Evolutionary conservation across 2,797 vertebrate genomes (phyloP).

Genomic region (Salmo trutta): DNA sequence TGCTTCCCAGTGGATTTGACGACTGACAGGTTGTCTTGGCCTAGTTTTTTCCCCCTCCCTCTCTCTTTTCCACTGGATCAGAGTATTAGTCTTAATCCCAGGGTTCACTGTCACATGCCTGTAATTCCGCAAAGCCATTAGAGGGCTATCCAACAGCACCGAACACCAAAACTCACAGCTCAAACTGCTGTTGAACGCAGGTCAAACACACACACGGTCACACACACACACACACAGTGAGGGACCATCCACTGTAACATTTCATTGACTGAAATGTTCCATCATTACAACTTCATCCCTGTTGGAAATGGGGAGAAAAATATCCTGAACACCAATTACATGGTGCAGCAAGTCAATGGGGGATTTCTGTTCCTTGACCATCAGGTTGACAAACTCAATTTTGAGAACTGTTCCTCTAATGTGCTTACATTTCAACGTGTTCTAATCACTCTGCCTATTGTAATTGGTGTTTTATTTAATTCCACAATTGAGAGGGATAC

Average conservation of each 20-base stretch:
- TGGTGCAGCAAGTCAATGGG: background rate
- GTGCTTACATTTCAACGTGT: constrained; percentile 58
- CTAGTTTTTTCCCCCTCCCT: constrained; percentile 6
- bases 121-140: constrained; percentile 19
- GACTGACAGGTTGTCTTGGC: background rate
- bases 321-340: background rate
- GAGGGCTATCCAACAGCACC: background rate
- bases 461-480: constrained; percentile 53
- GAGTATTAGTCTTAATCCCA: constrained; percentile 28
- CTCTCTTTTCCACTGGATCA: constrained; percentile 4
- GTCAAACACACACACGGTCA: background rate
- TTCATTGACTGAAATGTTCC: background rate
- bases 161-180: background rate
- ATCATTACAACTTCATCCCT: background rate
- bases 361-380: background rate
- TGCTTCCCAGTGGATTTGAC: constrained; percentile 14
- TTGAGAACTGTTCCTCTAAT: constrained; percentile 18
- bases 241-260: background rate
- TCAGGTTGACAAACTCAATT: background rate
- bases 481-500: constrained; percentile 36
- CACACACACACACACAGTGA: background rate
- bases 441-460: constrained; percentile 48
- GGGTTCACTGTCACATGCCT: constrained; percentile 16
- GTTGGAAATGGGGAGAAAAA: background rate
- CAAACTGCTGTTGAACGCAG: background rate